Evolutionary conservation across 2,888 invertebrate genomes (phyloP).

Genomic region (Tenthredo amoena): DNA sequence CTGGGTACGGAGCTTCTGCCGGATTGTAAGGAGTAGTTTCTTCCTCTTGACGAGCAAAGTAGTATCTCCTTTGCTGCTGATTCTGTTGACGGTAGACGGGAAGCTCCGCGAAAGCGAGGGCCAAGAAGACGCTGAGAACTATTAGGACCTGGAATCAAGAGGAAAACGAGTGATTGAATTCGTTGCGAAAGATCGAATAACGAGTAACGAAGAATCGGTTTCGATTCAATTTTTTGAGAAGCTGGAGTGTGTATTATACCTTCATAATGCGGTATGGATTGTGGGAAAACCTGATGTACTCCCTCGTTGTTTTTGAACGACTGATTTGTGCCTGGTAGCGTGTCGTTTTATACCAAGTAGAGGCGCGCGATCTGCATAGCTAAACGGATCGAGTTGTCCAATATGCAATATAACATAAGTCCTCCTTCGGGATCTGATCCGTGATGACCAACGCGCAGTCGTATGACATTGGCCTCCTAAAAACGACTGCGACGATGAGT

Average conservation of each 20-base stretch:
- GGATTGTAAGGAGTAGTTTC: conserved; percentile 57
- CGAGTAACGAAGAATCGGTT: not conserved
- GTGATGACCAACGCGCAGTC: conserved; percentile 56
- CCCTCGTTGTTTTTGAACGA: conserved; percentile 69
- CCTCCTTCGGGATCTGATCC: conserved; percentile 45
- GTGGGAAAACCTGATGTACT: conserved; percentile 57
- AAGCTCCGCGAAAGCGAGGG: conserved; percentile 78
- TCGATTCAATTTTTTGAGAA: not conserved
- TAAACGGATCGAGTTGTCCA: conserved; percentile 60
- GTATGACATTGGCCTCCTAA: conserved; percentile 75
- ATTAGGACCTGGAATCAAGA: conserved; percentile 69
- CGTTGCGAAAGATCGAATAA: not conserved
- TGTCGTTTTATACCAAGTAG: conserved; percentile 72
- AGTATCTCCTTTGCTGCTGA: conserved; percentile 65
- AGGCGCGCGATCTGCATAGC: conserved; percentile 70
- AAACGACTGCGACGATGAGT: conserved; percentile 19
- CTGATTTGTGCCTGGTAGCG: conserved; percentile 68
- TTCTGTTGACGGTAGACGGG: conserved; percentile 72
- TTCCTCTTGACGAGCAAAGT: conserved; percentile 73
- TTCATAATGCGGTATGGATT: conserved; percentile 67
- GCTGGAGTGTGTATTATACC: conserved; percentile 62
- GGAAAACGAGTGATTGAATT: not conserved
- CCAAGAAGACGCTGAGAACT: conserved; percentile 72
- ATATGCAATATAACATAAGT: not conserved
- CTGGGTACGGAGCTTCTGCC: conserved; percentile 74